Base-by-base conservation (phyloP, 2,797 vertebrate genomes). In the Eupleurogrammus muticus region DNA sequence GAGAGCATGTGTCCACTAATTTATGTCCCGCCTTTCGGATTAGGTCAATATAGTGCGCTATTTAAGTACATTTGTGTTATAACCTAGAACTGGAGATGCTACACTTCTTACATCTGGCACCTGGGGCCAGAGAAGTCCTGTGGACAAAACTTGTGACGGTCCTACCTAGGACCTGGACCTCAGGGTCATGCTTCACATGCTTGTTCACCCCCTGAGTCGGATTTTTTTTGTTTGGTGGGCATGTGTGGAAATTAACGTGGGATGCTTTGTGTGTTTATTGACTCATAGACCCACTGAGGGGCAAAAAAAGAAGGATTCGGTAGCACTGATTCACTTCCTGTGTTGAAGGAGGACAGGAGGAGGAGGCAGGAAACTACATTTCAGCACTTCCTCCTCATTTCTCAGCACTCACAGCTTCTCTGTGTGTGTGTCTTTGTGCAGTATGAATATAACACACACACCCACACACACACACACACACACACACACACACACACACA, bases 21-120 rank as follows among this genome's bases (percentile, higher is more conserved):
- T 92, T 92, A 93, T 92, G 87, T 85, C 86, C 87, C 85, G 90
- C 81, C 86, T 87, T 91, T 92, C 92, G 93, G 94, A 94, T 93
- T 92, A 94, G 91, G 94, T 93, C 92, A 93, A 90, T 92, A 93
- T 82, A 89, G 89, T 87, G 80, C 87, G 86, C 90, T 87, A 82
- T 89, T 93, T 93, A 92, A 94, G 93, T 92, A 90, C 89, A 93
- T 91, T 89, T 93, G 83, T 83, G 87, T 89, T 90, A 84, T 88
- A 91, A 90, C 89, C 87, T 79, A 79, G 87, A 87, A 87, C 80
- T 82, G 72, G 83, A 86, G 83, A 86, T 57, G 72, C 82, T 76
- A 83, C 85, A 79, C 78, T 75, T 87, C 83, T 85, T 83, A 81
- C 65, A 36, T 70, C 3, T 28, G 70, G 70, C 77, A 77, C 78